A percentile compares a stretch with the other conserved stretches of the same genome.
These are phyloP conservation scores for Microtus pennsylvanicus DNA, from an alignment of 2,113 vertebrate species.

Conservation along the genomic window DNA sequence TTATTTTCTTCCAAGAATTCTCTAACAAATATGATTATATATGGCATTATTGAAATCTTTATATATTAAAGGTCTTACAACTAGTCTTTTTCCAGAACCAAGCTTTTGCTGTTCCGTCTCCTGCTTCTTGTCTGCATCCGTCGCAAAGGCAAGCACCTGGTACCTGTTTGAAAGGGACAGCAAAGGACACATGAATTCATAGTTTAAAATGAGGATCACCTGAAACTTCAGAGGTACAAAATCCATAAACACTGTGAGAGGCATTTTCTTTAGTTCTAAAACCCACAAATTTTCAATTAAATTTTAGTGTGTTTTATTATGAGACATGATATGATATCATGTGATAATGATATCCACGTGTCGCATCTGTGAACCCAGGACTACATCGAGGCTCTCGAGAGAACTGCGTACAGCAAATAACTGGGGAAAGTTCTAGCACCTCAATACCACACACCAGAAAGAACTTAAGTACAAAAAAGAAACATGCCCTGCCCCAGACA, in stretches of 20 bases:
- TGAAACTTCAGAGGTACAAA: constrained; percentile 40
- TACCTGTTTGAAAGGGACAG: constrained; percentile 88
- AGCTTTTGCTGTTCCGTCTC: constrained; percentile 92
- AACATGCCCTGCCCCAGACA: background rate
- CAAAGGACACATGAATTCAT: constrained; percentile 17
- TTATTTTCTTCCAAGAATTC: constrained; percentile 26
- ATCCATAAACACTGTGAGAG: background rate
- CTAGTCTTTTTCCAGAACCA: constrained; percentile 93
- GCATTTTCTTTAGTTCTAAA: constrained; percentile 46
- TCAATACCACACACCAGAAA: constrained; percentile 5
- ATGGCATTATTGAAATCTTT: background rate
- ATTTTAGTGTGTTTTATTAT: constrained; percentile 16
- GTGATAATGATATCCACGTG: constrained; percentile 1
- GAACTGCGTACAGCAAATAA: constrained; percentile 20
- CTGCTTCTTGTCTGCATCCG: constrained; percentile 94
- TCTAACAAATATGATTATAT: background rate
- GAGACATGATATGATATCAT: background rate
- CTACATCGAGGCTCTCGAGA: background rate
- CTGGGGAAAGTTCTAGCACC: background rate
- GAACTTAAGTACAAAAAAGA: background rate
- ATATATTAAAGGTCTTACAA: constrained; percentile 81
- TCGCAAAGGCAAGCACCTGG: constrained; percentile 96
- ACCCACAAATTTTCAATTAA: background rate
- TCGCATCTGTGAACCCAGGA: background rate
- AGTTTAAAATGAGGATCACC: background rate